A percentile compares a stretch with the other conserved stretches of the same genome.
These are phyloP conservation scores for Girardinus metallicus DNA, from an alignment of 2,797 vertebrate species.

Conservation along the genomic window DNA sequence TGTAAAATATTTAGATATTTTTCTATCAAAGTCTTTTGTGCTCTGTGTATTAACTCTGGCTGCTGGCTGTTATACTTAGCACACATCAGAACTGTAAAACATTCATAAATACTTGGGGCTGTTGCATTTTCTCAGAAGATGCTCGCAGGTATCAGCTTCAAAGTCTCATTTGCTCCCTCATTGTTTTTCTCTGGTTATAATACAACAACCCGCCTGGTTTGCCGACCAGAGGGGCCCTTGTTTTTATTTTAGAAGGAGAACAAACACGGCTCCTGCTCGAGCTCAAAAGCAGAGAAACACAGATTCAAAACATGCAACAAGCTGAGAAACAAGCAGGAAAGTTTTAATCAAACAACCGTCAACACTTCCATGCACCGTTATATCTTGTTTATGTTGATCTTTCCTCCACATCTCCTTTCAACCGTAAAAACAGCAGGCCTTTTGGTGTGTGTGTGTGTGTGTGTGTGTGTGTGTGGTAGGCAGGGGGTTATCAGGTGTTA, in stretches of 20 bases:
- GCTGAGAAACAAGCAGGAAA: not conserved
- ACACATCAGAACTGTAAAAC: not conserved
- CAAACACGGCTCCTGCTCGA: not conserved
- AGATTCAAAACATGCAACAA: not conserved
- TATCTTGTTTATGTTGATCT: conserved; percentile 22
- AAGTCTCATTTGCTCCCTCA: not conserved
- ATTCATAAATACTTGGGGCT: not conserved
- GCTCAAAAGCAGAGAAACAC: not conserved
- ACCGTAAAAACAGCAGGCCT: conserved; percentile 25
- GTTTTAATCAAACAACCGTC: not conserved
- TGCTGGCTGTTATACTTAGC: not conserved
- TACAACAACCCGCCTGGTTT: not conserved
- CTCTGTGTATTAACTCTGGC: not conserved
- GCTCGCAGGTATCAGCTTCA: too few relatives aligned
- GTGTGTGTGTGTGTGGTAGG: not conserved
- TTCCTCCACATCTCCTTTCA: conserved; percentile 23
- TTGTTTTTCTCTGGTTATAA: not conserved
- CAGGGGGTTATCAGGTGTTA: conserved; percentile 64
- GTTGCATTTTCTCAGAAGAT: not conserved
- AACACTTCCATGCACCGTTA: conserved; percentile 17
- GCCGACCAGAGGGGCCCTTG: too few relatives aligned
- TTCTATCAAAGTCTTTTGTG: not conserved
- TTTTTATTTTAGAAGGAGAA: not conserved
- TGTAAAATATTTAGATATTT: not conserved
- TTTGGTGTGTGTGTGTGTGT: conserved; percentile 7